phyloP scores from a whole-genome alignment of 2,888 invertebrate genomes.

The Cecidostiba fungosa region DNA sequence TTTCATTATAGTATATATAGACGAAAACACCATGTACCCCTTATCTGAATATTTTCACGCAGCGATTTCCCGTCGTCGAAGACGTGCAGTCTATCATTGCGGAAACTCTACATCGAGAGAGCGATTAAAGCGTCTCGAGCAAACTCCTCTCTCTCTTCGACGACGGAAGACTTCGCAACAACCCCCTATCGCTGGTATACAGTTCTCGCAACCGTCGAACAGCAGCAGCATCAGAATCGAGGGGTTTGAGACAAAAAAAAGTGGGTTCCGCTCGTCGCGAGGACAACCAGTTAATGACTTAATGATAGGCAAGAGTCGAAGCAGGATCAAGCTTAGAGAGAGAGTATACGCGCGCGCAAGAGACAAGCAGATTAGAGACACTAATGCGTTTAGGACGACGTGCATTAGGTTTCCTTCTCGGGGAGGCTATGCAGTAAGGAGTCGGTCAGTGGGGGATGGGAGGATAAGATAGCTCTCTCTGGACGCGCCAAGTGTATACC shows the following conservation, averaged over 20 bases:
- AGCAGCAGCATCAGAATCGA: not conserved
- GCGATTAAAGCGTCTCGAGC: constrained; percentile 17
- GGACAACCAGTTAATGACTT: constrained; percentile 72
- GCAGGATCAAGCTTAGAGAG: constrained; percentile 6
- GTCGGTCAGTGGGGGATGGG: constrained; percentile 13
- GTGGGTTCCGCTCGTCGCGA: constrained; percentile 58
- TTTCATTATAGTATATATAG: constrained; percentile 47
- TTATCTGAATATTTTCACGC: not conserved
- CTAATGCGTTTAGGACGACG: constrained; percentile 73
- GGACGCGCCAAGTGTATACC: constrained; percentile 58
- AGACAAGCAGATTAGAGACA: constrained; percentile 74
- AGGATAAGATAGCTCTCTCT: constrained; percentile 55
- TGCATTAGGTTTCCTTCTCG: constrained; percentile 66
- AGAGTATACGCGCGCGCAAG: constrained; percentile 59
- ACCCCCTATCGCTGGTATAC: not conserved
- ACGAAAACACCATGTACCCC: too few species aligned
- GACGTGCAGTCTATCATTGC: not conserved
- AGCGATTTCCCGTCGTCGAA: not conserved
- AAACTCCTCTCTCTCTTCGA: not conserved
- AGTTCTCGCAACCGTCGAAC: not conserved
- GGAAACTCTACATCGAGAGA: not conserved
- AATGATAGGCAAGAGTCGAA: constrained; percentile 68
- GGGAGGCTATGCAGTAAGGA: constrained; percentile 38
- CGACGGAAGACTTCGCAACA: constrained; percentile 14
- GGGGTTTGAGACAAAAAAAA: constrained; percentile 46